Evolutionary conservation across 92 coral and sea anemone species (phyloP).

Genomic region (Scolanthus callimorphus): DNA sequence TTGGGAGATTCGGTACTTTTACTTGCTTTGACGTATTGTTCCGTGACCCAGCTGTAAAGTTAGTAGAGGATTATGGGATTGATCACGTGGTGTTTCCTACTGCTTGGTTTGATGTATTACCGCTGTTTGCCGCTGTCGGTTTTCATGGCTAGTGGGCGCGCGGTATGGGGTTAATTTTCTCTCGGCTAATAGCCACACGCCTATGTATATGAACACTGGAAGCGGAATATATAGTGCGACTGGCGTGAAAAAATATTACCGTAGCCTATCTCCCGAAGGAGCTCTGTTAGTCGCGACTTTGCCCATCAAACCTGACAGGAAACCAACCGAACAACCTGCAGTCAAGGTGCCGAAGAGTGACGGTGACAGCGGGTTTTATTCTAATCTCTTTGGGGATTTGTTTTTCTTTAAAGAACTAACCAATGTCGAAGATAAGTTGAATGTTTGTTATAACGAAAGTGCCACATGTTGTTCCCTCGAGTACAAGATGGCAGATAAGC

Average conservation of each 20-base stretch:
- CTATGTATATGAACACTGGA: conserved; percentile 46
- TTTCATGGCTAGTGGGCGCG: conserved; percentile 90
- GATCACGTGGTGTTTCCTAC: conserved; percentile 87
- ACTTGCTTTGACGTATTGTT: conserved; percentile 93
- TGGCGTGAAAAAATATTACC: no score
- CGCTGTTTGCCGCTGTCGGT: conserved; percentile 62
- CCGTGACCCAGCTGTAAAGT: conserved; percentile 73
- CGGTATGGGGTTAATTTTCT: conserved; percentile 74
- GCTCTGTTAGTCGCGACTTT: no score
- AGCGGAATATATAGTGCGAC: no score
- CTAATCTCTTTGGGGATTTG: conserved; percentile 37
- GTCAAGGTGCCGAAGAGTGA: no score
- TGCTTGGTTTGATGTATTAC: conserved; percentile 86
- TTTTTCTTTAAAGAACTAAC: conserved; percentile 56
- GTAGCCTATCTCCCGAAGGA: no score
- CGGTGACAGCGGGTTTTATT: conserved; percentile 24
- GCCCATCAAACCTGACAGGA: no score
- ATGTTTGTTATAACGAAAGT: conserved; percentile 64
- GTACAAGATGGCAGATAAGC: conserved; percentile 22
- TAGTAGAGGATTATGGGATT: conserved; percentile 65
- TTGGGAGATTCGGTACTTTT: conserved; percentile 87
- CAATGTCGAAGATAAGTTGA: conserved; percentile 15
- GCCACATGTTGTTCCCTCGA: conserved; percentile 59
- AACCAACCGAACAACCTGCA: no score
- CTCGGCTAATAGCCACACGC: conserved; percentile 78